Base-by-base conservation (phyloP, 2,888 invertebrate genomes). In the Microctonus hyperodae region DNA sequence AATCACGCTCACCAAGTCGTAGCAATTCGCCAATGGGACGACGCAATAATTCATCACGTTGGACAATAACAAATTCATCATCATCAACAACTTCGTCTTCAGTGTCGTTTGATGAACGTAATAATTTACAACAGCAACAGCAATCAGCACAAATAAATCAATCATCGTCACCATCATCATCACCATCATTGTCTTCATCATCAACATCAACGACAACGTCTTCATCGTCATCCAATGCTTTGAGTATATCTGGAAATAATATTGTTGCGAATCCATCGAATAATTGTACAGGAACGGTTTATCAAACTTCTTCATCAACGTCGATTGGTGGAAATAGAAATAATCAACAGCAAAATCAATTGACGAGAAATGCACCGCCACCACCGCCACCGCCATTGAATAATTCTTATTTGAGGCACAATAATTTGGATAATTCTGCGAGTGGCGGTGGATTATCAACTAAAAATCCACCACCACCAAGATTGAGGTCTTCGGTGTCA, bases 1-100 rank as follows among this genome's bases (percentile, higher is more conserved):
- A 92, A 80, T 93, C 93, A 76, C 79, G 83, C 66, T 81, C 82
- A 57, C 82, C 82, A 70, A 84, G 83, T 74, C 78, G 83, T 65
- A 84, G 82, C 65, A 83, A 80, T 69, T 82, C 83, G 33, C 83
- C 83, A 35, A 77, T 80, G 70, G 76, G 77, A 44, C 73, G 80
- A 77, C 84, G 75, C 73, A 84, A 75, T 70, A 80, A 71, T 78
- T 79, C 68, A 81, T 87, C 70, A 79, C 86, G 55, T 33, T 55
- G 31, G 25, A n/a, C n/a, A n/a, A n/a, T n/a, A n/a, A n/a, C n/a
- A n/a, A n/a, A n/a, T n/a, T 33, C 28, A 16, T 55, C 37, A 25
- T 23, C 31, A 10, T 72, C 37, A n/a, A 35, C 31, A 10, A 72
- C 28, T 9, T 55, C 37, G 16, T 48, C 31, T 5, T 72, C 37